Percentiles rank a stretch among this genome's conserved stretches.
Conservation (phyloP, 2,888 invertebrate species). For the Drosophila siamana region DNA sequence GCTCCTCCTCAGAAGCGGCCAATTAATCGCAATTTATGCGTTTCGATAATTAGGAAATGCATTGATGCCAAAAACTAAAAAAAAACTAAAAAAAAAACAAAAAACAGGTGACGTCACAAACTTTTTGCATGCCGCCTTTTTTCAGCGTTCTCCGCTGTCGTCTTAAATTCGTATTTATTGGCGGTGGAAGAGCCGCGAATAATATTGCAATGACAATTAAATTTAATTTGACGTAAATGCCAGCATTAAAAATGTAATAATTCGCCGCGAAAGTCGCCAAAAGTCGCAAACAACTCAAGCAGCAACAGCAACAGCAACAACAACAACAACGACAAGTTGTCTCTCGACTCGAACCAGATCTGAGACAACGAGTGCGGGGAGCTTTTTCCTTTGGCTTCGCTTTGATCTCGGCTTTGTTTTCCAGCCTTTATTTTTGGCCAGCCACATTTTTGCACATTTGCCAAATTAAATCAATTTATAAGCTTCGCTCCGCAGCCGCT, state of each 20-base stretch:
- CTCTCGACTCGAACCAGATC: constrained; percentile 11
- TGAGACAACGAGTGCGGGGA: constrained; percentile 10
- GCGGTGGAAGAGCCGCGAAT: not conserved
- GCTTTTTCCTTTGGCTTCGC: constrained; percentile 1
- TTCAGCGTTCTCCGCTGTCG: too few species aligned
- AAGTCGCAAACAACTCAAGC: constrained; percentile 47
- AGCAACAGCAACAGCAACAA: constrained; percentile 23
- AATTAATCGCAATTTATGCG: constrained; percentile 54
- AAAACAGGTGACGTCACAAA: constrained; percentile 44
- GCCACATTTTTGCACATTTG: constrained; percentile 46
- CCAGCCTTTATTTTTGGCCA: constrained; percentile 53
- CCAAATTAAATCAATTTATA: constrained; percentile 68
- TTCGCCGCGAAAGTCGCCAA: constrained; percentile 59
- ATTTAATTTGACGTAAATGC: constrained; percentile 84
- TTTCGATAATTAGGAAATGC: constrained; percentile 71
- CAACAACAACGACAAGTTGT: constrained; percentile 12
- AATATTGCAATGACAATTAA: constrained; percentile 75
- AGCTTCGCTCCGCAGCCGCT: constrained; percentile 55
- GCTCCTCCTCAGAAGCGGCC: not conserved
- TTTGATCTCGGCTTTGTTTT: constrained; percentile 25
- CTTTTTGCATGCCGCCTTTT: not conserved
- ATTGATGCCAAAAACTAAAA: constrained; percentile 39
- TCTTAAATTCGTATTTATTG: constrained; percentile 39
- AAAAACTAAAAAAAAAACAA: constrained; percentile 26
- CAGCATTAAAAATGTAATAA: constrained; percentile 82